Base-by-base conservation (phyloP, 1,140 invertebrate species). In the Harlomillsia oculata region DNA sequence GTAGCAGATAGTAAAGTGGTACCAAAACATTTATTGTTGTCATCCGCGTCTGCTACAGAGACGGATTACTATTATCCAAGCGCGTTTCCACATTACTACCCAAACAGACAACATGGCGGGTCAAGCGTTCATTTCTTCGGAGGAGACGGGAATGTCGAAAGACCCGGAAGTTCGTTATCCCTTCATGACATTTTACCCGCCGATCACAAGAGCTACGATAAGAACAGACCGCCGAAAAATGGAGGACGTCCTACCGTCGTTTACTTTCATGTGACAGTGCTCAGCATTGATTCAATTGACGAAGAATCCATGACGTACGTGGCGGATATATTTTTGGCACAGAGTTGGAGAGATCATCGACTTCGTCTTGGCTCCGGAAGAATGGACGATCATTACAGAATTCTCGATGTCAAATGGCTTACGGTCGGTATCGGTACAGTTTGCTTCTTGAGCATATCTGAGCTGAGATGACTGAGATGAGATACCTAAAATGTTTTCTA, bases 231-330 rank as follows among this genome's bases (percentile, higher is more conserved):
- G 2, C 88, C 88, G 2, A 70, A 69, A 52, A 89, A 89, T 67
- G 85, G 88, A 70, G 87, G 87, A 5, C 81, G 85, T 59, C 83
- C 89, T 0, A 91, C 88, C 1, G 82, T 81, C 20, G 89, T 93
- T 3, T 83, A 83, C 70, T 91, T 93, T 72, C 89, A 92, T 69
- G 89, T 93, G 1, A 92, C 89, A 0, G 89, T 93, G 8, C 89
- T 93, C 85, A 87, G 87, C 6, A 72, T 92, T 39, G 89, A 93
- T 73, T 91, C 88, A 13, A 92, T 93, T 37, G 87, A 92, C 67
- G 89, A 93, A 71, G 87, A 82, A 63, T 91, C 88, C 9, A 93
- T 93, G 89, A 92, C 88, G 0, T 91, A 90, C 62, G 87, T 86
- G 1, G 87, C 87, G 1, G 87, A 91, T 67, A 89, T 92, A 67